Base-by-base conservation (phyloP, 1,140 invertebrate species). In the Ladona fulva region DNA sequence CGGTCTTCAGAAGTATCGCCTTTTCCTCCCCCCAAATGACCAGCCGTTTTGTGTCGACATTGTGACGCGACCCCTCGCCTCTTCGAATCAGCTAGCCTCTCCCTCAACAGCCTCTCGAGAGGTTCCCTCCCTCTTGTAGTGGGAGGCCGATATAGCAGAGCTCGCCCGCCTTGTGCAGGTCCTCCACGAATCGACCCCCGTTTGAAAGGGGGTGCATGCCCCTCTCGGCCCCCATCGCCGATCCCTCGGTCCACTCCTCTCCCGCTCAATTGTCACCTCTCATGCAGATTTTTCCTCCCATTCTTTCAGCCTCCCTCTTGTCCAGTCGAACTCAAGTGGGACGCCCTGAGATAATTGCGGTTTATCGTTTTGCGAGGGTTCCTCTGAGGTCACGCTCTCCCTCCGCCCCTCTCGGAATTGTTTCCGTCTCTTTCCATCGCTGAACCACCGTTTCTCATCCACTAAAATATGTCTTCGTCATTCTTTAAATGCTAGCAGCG, bases 1-100 rank as follows among this genome's bases (percentile, higher is more conserved):
- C 52, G 52, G 52, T 66, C 52, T 66, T 66, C 14, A 66, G 52
- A 66, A 66, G 52, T 66, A 66, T 66, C 52, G 52, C 52, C 52
- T 16, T 66, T 66, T 19, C 52, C 52, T 66, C 52, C 52, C 52
- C 52, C 44, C 44, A 52, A 52, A 52, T 52, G 44, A 52, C 44
- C 52, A 66, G n/a, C 12, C 52, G 52, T 66, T 66, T 66, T 66
- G 3, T 66, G 3, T 66, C 12, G 52, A 52, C 44, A 52, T 52
- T 52, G 44, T 52, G 10, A 19, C 44, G 19, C 44, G 10, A 52
- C 44, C 44, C 10, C 44, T 52, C 52, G 3, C 16, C 52, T 66
- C 52, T 66, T 66, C 52, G 52, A 22, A 66, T 66, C 52, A 12
- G 52, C 10, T 10, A 66, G 5, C 12, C 52, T 19, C 52, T 22